These are phyloP conservation scores for Brachyopa scutellaris DNA, from an alignment of 2,888 invertebrate genomes.

Conservation along the genomic window DNA sequence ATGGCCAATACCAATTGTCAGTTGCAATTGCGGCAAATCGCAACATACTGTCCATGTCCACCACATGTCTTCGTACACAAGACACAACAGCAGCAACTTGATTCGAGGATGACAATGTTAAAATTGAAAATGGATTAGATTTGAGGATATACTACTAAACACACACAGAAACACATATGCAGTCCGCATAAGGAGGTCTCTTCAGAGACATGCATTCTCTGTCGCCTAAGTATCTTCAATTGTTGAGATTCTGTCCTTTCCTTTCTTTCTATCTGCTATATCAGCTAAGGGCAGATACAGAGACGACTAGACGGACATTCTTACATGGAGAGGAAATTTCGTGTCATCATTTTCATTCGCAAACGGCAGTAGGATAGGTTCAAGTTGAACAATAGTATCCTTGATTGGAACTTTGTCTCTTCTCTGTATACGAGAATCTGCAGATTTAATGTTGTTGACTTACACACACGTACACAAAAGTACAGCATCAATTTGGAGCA, in stretches of 20 bases:
- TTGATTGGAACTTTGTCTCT: constrained; percentile 63
- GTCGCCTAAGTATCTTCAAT: constrained; percentile 50
- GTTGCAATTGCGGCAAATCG: constrained; percentile 46
- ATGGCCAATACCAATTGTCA: constrained; percentile 36
- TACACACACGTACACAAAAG: constrained; percentile 37
- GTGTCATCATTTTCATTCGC: constrained; percentile 68
- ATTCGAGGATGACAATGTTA: constrained; percentile 55
- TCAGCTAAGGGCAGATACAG: constrained; percentile 16
- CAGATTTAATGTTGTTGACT: constrained; percentile 45
- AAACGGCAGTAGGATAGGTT: constrained; percentile 58
- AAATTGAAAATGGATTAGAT: constrained; percentile 64
- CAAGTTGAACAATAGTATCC: constrained; percentile 63
- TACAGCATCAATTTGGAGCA: constrained; percentile 61
- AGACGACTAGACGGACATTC: constrained; percentile 11
- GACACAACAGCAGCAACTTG: constrained; percentile 43
- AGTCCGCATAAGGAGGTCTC: constrained; percentile 27
- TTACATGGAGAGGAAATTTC: constrained; percentile 18
- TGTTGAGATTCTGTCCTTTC: constrained; percentile 44
- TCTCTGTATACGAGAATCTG: not conserved
- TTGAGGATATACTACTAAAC: constrained; percentile 29
- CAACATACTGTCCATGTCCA: constrained; percentile 55
- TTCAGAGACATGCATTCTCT: constrained; percentile 36
- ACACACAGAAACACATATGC: constrained; percentile 7
- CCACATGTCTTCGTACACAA: constrained; percentile 31
- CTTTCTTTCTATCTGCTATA: constrained; percentile 38